A percentile compares a stretch with the other conserved stretches of the same genome.
Evolutionary conservation across 2,888 invertebrate genomes (phyloP).

Genomic region (Zelleria hepariella): DNA sequence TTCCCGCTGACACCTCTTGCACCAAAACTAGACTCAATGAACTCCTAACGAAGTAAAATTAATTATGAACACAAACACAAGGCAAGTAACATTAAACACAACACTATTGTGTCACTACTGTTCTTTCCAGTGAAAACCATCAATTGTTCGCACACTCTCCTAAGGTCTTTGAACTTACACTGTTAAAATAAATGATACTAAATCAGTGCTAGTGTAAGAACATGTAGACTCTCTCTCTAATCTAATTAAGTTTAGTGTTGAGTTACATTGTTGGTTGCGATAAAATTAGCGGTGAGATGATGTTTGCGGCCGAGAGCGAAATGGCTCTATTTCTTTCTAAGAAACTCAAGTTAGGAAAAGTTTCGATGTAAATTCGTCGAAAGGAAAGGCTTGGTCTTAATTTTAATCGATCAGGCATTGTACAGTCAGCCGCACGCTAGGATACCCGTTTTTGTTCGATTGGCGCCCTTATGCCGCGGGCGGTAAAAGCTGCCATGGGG

Average conservation of each 20-base stretch:
- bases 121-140: not conserved
- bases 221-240: not conserved
- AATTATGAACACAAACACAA: conserved; percentile 33
- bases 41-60: conserved; percentile 56
- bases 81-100: not conserved
- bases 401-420: too few relatives aligned
- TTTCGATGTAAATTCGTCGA: not conserved
- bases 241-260: not conserved
- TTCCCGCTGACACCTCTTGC: not conserved
- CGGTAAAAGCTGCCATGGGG: too few relatives aligned
- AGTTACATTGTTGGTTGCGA: not conserved
- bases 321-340: not conserved
- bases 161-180: not conserved
- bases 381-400: not conserved
- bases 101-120: not conserved
- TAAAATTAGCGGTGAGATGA: not conserved
- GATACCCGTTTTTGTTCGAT: too few relatives aligned
- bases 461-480: too few relatives aligned
- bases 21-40: conserved; percentile 27
- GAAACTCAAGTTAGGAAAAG: not conserved
- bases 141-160: not conserved
- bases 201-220: not conserved
- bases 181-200: not conserved
- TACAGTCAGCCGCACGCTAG: too few relatives aligned
- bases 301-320: not conserved